phyloP scores from a whole-genome alignment of 1,140 invertebrate genomes.

The Nilaparvata lugens region DNA sequence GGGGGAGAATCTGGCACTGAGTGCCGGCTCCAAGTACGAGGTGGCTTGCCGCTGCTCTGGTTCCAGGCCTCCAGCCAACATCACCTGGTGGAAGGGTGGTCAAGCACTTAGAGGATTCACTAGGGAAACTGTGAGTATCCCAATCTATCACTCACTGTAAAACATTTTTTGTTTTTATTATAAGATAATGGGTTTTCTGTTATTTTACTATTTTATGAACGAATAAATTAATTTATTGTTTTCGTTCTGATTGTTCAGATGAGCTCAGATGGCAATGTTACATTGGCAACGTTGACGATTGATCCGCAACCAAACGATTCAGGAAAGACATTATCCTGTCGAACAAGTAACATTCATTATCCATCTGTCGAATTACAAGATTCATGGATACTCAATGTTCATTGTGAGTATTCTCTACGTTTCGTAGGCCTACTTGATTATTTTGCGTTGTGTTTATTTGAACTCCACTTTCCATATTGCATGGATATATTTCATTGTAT shows the following conservation, averaged over 20 bases:
- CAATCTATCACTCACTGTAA: too few relatives aligned
- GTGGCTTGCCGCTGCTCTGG: conserved; percentile 74
- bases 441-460: too few relatives aligned
- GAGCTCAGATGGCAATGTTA: conserved; percentile 33
- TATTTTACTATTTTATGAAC: neutral
- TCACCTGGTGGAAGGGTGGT: conserved; percentile 79
- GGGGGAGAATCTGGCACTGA: conserved; percentile 64
- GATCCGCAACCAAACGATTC: conserved; percentile 73
- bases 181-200: neutral
- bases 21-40: conserved; percentile 67
- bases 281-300: conserved; percentile 68
- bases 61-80: conserved; percentile 67
- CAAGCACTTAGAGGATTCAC: conserved; percentile 54
- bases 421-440: too few relatives aligned
- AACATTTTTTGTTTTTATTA: neutral
- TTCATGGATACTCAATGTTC: conserved; percentile 65
- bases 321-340: conserved; percentile 74
- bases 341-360: conserved; percentile 74
- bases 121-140: conserved; percentile 56
- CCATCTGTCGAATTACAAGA: conserved; percentile 59
- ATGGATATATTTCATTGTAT: too few relatives aligned
- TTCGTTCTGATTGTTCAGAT: conserved; percentile 6
- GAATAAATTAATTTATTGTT: neutral
- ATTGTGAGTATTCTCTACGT: conserved; percentile 57
- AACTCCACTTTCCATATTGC: too few relatives aligned